These are phyloP conservation scores for Alviniconcha marisindica DNA, from an alignment of 1,140 invertebrate genomes.

Conservation along the genomic window DNA sequence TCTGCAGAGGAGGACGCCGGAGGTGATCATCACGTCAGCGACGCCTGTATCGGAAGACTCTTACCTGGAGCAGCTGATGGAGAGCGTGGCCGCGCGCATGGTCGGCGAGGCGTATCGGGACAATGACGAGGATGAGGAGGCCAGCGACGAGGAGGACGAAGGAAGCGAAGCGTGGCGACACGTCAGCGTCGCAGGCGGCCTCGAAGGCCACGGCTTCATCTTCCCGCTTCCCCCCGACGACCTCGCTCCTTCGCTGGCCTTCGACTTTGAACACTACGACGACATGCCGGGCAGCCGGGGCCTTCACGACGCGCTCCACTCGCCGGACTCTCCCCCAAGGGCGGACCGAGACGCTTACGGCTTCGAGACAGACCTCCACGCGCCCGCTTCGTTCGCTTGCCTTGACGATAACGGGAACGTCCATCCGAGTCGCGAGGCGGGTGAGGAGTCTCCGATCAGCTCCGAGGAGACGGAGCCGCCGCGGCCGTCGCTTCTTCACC, in stretches of 20 bases:
- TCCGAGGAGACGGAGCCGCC: background rate
- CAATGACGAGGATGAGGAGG: background rate
- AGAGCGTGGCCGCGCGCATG: background rate
- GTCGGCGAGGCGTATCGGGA: background rate
- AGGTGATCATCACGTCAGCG: slow-evolving; percentile 12
- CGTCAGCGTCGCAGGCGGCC: background rate
- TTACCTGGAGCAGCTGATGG: slow-evolving; percentile 3
- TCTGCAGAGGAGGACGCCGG: background rate
- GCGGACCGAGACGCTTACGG: background rate
- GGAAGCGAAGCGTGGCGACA: too few relatives aligned
- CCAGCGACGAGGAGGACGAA: background rate
- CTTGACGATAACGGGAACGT: background rate
- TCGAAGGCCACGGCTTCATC: background rate
- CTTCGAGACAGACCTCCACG: background rate
- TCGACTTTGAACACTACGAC: too few relatives aligned
- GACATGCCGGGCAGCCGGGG: too few relatives aligned
- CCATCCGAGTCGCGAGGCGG: background rate
- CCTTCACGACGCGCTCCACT: background rate
- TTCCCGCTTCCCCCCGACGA: background rate
- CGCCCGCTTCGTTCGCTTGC: background rate
- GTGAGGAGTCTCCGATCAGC: background rate
- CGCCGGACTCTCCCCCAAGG: background rate
- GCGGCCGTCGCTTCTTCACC: background rate
- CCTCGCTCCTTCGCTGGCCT: too few relatives aligned
- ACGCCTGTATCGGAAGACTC: background rate